phyloP scores from a whole-genome alignment of 2,113 vertebrate genomes.

The Zapornia atra region DNA sequence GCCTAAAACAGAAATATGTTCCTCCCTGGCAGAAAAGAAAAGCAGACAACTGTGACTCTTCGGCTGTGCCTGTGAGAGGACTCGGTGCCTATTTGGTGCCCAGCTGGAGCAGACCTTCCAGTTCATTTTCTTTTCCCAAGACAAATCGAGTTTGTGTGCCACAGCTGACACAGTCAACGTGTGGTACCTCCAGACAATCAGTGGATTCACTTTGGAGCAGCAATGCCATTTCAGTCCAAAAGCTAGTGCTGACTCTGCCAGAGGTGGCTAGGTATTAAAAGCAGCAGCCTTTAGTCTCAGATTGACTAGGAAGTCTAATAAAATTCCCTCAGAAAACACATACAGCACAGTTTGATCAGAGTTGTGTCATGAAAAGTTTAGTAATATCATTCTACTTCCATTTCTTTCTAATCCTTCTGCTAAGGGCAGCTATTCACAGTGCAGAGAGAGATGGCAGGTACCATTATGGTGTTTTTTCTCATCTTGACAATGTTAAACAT shows the following conservation, averaged over 20 bases:
- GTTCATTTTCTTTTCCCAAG: not conserved
- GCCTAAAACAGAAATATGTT: not conserved
- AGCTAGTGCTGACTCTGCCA: not conserved
- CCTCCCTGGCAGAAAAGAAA: not conserved
- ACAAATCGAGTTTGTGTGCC: not conserved
- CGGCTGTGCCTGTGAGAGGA: rapidly evolving
- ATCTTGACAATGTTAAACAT: not conserved
- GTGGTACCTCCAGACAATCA: not conserved
- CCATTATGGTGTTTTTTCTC: rapidly evolving
- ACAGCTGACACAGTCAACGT: not conserved
- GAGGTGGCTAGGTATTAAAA: not conserved
- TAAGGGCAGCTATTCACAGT: not conserved
- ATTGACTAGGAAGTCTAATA: not conserved
- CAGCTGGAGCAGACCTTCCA: not conserved
- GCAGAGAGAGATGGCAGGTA: not conserved
- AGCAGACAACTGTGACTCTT: not conserved
- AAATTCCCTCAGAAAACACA: not conserved
- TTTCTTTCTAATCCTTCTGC: not conserved
- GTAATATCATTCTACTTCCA: not conserved
- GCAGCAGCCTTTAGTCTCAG: not conserved
- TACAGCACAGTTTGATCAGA: not conserved
- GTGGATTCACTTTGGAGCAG: not conserved
- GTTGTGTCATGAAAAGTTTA: not conserved
- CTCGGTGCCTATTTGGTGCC: not conserved
- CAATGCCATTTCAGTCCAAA: not conserved